Percentiles rank a stretch among this genome's conserved stretches.
Evolutionary conservation across 35 echinoderm and acorn worm species (phyloP).

Genomic region (Holothuria glaberrima): DNA sequence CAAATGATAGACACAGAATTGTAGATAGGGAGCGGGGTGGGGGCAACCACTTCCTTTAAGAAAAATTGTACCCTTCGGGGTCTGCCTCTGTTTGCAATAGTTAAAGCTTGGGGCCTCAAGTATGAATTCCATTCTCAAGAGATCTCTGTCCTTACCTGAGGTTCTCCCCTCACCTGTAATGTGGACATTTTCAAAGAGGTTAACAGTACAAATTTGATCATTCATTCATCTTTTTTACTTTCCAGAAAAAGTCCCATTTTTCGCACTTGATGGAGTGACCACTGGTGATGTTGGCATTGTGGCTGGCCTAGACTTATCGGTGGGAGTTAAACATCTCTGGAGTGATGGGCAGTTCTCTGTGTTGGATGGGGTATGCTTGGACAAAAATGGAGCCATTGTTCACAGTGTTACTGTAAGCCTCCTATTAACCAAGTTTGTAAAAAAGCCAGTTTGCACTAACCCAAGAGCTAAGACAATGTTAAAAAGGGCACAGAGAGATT

Average conservation of each 20-base stretch:
- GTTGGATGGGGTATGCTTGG: neutral
- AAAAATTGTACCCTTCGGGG: too few relatives aligned
- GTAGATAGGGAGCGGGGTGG: too few relatives aligned
- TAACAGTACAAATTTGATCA: too few relatives aligned
- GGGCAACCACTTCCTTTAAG: too few relatives aligned
- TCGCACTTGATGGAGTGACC: neutral
- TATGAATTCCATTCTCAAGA: too few relatives aligned
- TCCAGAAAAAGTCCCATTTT: neutral
- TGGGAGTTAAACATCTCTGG: neutral
- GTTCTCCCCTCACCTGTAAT: too few relatives aligned
- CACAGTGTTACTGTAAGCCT: neutral
- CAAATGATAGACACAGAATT: too few relatives aligned
- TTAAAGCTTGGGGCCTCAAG: too few relatives aligned
- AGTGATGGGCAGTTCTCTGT: neutral
- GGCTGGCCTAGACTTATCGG: neutral
- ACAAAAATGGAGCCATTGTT: neutral
- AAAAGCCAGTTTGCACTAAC: neutral
- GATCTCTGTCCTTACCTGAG: too few relatives aligned
- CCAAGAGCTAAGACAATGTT: neutral
- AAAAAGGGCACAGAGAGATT: neutral
- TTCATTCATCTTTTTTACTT: neutral
- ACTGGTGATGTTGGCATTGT: slow-evolving; percentile 5
- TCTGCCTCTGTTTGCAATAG: too few relatives aligned
- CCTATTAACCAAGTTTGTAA: neutral
- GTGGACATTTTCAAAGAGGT: too few relatives aligned